These are phyloP conservation scores for Neodiprion virginianus DNA, from an alignment of 1,140 invertebrate species.

Conservation along the genomic window DNA sequence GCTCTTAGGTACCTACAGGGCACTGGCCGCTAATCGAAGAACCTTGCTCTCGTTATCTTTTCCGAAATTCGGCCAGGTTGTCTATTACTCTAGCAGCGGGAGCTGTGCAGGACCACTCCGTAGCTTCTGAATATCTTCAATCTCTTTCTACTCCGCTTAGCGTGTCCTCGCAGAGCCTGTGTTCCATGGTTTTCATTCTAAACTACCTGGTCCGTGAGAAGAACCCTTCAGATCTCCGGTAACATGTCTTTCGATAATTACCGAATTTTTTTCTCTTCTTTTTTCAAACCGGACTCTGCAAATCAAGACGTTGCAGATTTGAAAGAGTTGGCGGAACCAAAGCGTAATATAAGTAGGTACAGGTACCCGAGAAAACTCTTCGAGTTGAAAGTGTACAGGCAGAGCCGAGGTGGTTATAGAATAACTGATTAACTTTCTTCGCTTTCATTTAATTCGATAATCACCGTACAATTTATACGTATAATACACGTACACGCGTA, in stretches of 20 bases:
- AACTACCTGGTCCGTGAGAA: too few species aligned
- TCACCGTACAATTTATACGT: slow-evolving; percentile 17
- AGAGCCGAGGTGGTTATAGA: slow-evolving; percentile 16
- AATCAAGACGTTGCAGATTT: slow-evolving; percentile 36
- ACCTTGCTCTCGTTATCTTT: too few species aligned
- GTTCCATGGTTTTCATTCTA: too few species aligned
- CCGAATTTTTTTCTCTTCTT: slow-evolving; percentile 25
- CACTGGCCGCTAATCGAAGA: too few species aligned
- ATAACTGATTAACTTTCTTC: slow-evolving; percentile 38
- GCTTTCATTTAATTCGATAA: slow-evolving; percentile 43
- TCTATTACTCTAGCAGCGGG: too few species aligned
- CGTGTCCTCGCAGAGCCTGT: too few species aligned
- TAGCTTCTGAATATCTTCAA: too few species aligned
- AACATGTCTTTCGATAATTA: slow-evolving; percentile 11
- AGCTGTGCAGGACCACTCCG: too few species aligned
- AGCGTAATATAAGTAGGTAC: slow-evolving; percentile 34
- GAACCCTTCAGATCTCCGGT: too few species aligned
- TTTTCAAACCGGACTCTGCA: slow-evolving; percentile 43
- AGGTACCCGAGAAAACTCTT: slow-evolving; percentile 3
- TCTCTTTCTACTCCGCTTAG: too few species aligned
- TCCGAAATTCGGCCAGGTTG: too few species aligned
- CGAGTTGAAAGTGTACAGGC: slow-evolving; percentile 32
- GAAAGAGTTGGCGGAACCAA: slow-evolving; percentile 35
- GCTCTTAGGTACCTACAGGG: too few species aligned
- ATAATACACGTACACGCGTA: slow-evolving; percentile 21